Conservation (phyloP, 2,888 invertebrate genomes). For the Heteropelma amictum region DNA sequence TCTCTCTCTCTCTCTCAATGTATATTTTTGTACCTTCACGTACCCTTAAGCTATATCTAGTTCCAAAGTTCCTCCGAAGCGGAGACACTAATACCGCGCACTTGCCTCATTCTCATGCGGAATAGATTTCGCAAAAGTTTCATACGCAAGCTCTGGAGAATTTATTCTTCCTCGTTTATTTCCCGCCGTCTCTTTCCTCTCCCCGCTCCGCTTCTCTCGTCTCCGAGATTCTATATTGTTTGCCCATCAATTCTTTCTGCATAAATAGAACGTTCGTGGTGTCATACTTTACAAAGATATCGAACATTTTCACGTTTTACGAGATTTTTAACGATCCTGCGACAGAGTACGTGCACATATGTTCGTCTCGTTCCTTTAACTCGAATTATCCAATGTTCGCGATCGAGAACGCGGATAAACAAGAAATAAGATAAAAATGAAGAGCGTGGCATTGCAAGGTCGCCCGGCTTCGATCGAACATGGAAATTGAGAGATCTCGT, state of each 20-base stretch:
- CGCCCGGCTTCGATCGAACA: constrained; percentile 35
- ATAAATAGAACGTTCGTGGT: too few relatives aligned
- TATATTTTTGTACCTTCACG: neutral
- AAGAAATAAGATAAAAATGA: too few relatives aligned
- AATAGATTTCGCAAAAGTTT: constrained; percentile 50
- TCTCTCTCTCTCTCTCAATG: neutral
- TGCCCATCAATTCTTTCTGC: neutral
- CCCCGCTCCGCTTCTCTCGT: neutral
- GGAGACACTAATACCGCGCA: constrained; percentile 33
- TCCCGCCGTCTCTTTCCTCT: neutral
- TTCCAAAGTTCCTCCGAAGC: constrained; percentile 47
- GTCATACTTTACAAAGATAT: neutral
- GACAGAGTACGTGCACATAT: neutral
- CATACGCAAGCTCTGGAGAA: constrained; percentile 6
- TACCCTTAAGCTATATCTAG: constrained; percentile 15
- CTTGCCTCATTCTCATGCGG: constrained; percentile 15
- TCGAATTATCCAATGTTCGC: neutral
- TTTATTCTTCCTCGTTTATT: constrained; percentile 9
- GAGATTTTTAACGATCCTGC: neutral
- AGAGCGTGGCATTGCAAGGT: constrained; percentile 55
- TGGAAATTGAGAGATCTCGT: constrained; percentile 17
- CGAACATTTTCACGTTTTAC: neutral
- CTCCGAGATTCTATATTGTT: neutral
- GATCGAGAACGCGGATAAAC: too few relatives aligned
- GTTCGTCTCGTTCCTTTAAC: neutral